Conservation (phyloP, 2,797 vertebrate genomes). For the Gymnothorax javanicus region DNA sequence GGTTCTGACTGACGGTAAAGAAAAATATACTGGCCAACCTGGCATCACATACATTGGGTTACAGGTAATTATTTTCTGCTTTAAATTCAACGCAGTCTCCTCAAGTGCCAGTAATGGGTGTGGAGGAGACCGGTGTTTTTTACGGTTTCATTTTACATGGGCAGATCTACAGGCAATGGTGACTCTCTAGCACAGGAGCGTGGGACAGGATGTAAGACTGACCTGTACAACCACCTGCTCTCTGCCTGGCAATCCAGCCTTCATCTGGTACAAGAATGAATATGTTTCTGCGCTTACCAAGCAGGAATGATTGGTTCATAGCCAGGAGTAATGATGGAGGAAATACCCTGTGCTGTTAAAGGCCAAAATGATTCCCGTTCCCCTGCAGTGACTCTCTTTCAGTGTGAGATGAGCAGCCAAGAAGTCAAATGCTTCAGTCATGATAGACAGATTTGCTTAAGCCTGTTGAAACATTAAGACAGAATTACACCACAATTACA, state of each 20-base stretch:
- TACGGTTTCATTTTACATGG: not conserved
- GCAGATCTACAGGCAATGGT: conserved; percentile 38
- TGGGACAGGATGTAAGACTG: conserved; percentile 35
- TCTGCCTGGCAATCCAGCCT: conserved; percentile 33
- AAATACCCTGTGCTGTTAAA: not conserved
- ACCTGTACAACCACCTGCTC: conserved; percentile 44
- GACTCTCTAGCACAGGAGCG: conserved; percentile 16
- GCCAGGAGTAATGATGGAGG: not conserved
- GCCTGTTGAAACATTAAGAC: too few relatives aligned
- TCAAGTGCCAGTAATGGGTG: not conserved
- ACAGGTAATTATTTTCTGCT: conserved; percentile 24
- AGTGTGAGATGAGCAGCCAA: not conserved
- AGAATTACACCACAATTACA: too few relatives aligned
- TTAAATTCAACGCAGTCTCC: not conserved
- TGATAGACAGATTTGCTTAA: too few relatives aligned
- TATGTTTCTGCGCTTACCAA: not conserved
- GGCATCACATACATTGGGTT: conserved; percentile 34
- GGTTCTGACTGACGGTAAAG: not conserved
- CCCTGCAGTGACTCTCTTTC: not conserved
- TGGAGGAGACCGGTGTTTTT: not conserved
- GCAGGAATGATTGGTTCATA: not conserved
- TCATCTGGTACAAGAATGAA: conserved; percentile 42
- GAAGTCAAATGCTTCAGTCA: not conserved
- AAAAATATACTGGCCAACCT: accelerated
- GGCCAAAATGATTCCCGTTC: not conserved